Evolutionary conservation across 2,888 invertebrate genomes (phyloP).

Genomic region (Lycia hirtaria): DNA sequence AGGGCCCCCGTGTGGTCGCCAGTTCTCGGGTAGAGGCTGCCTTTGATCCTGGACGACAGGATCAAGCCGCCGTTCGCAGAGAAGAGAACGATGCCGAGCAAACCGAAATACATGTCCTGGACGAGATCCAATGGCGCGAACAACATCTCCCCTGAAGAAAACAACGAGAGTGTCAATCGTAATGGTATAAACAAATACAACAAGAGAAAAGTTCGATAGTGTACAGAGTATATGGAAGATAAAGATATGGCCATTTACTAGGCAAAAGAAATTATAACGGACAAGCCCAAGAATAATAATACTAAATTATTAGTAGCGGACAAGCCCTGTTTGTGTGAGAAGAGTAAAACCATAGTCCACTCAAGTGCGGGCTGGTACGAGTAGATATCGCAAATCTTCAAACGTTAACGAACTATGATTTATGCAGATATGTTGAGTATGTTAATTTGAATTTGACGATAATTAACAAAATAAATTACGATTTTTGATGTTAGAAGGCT

Average conservation of each 20-base stretch:
- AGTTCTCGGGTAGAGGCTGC: constrained; percentile 59
- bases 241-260: not conserved
- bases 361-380: no score
- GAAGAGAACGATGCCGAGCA: constrained; percentile 69
- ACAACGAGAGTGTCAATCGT: constrained; percentile 40
- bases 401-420: no score
- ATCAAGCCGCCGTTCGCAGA: constrained; percentile 67
- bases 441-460: no score
- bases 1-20: constrained; percentile 64
- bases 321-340: no score
- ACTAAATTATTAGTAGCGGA: no score
- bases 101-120: constrained; percentile 78
- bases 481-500: no score
- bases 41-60: constrained; percentile 57
- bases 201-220: not conserved
- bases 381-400: no score
- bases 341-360: no score
- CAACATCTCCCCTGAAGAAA: constrained; percentile 76
- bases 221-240: no score
- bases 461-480: no score
- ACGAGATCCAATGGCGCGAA: constrained; percentile 77
- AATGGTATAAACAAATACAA: not conserved
- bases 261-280: not conserved
- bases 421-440: no score
- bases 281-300: not conserved